These are phyloP conservation scores for Palythoa grandiflora DNA, from an alignment of 92 coral and sea anemone genomes.

Conservation along the genomic window DNA sequence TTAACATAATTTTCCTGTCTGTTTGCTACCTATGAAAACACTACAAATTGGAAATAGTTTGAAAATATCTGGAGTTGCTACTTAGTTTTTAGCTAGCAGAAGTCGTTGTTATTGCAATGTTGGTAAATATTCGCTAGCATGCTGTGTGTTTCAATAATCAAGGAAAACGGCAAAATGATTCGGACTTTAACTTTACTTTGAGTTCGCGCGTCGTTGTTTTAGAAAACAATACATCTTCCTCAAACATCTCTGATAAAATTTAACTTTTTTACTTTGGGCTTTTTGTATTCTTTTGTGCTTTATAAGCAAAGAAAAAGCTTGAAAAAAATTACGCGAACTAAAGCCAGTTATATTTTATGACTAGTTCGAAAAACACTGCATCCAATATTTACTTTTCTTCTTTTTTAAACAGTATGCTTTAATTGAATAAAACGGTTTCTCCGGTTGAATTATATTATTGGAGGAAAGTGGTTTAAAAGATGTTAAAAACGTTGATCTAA, in stretches of 20 bases:
- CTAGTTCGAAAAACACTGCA: background rate
- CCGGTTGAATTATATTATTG: background rate
- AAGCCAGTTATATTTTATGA: slow-evolving; percentile 6
- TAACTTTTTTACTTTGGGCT: slow-evolving; percentile 9
- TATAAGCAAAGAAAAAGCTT: background rate
- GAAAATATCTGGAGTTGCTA: background rate
- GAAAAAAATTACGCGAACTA: slow-evolving; percentile 25
- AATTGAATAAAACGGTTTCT: slow-evolving; percentile 26
- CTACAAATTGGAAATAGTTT: slow-evolving; percentile 16
- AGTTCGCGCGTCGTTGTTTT: slow-evolving; percentile 9
- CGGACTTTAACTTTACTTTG: background rate
- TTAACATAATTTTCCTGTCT: slow-evolving; percentile 6
- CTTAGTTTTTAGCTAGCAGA: background rate
- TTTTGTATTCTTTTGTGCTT: background rate
- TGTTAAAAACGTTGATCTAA: slow-evolving; percentile 5
- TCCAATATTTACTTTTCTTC: slow-evolving; percentile 24
- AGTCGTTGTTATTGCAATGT: too few species aligned
- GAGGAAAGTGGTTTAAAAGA: background rate
- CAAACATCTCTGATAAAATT: slow-evolving; percentile 26
- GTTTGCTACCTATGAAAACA: slow-evolving; percentile 17
- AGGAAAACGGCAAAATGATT: background rate
- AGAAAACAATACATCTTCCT: slow-evolving; percentile 29
- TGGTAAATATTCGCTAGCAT: background rate
- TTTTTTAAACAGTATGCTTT: slow-evolving; percentile 6
- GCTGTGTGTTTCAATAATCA: background rate